A percentile compares a stretch with the other conserved stretches of the same genome.
These are phyloP conservation scores for Bombus picipes DNA, from an alignment of 1,140 invertebrate genomes.

Conservation along the genomic window DNA sequence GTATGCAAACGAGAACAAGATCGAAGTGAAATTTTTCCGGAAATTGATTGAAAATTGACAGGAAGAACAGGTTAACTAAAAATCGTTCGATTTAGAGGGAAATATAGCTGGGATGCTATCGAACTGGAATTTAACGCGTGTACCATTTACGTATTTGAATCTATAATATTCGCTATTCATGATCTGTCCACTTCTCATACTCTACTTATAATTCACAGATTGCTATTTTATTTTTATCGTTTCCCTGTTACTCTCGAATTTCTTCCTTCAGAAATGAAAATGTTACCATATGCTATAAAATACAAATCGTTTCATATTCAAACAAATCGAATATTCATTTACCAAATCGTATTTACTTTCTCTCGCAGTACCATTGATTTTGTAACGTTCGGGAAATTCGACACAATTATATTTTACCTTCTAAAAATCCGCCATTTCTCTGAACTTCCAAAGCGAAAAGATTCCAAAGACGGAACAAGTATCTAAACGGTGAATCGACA, in stretches of 20 bases:
- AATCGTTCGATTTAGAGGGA: not conserved
- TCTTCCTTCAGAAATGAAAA: not conserved
- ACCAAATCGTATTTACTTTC: not conserved
- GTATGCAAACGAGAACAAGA: not conserved
- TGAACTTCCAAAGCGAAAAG: not conserved
- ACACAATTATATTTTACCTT: not conserved
- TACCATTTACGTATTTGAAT: not conserved
- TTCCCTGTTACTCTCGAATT: not conserved
- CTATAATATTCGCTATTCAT: not conserved
- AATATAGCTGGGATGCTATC: not conserved
- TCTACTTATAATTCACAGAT: not conserved
- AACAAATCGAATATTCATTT: not conserved
- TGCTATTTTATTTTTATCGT: not conserved
- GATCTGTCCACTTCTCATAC: not conserved
- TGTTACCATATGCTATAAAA: not conserved
- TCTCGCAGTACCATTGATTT: not conserved
- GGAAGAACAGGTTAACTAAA: not conserved
- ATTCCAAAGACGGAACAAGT: not conserved
- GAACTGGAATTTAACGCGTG: not conserved
- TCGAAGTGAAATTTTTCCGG: not conserved
- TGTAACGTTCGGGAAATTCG: not conserved
- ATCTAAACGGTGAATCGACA: not conserved
- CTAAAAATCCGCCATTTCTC: not conserved
- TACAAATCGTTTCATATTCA: not conserved
- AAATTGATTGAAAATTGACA: slow-evolving; percentile 6